Base-by-base conservation (phyloP, 1,140 invertebrate genomes). In the Berghia stephanieae region DNA sequence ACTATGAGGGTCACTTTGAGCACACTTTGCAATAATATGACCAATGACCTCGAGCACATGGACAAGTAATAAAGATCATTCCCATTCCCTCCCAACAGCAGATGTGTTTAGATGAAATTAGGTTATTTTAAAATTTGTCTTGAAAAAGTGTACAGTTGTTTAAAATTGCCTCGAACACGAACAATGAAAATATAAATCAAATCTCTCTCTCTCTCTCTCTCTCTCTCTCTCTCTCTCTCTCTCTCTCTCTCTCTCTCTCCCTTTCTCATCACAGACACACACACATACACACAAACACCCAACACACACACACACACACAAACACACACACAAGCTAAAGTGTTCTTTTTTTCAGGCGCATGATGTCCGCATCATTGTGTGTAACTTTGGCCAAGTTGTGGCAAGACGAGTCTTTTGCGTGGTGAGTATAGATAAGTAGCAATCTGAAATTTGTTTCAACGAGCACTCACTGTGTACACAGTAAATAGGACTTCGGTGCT, bases 351-450 rank as follows among this genome's bases (percentile, higher is more conserved):
- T 68, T n/a, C 75, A 88, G 86, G 74, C 81, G 78, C 96, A 97
- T 85, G 97, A 99, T 86, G 95, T 97, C 6, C 92, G 98, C 67
- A 97, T 99, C 60, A 98, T 99, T 82, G 90, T 98, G 77, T 97
- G 96, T 8, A 99, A 99, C 90, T 98, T 99, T 88, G 96, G 98
- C 89, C 96, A 98, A 87, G 93, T 93, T 42, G 97, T 96, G 95
- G 97, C 97, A 0, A 91, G 96, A 68, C 92, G 93, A 83, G 95
- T 99, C 72, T 98, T 99, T 87, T 99, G 98, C 88, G 95, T 97
- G 88, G 96, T 96, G 85, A 85, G 87, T 86, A 67, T 75, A 40
- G 1, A 27, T 13, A 13, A 13, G 46, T 49, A n/a, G 10, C 10
- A 49, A 10, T 10, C n/a, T 49, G 46, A 10, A 10, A 10, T n/a